Evolutionary conservation across 2,888 invertebrate species (phyloP), one percentile per base, ranked within the genome.

Genomic region (Drosophila borborema): DNA sequence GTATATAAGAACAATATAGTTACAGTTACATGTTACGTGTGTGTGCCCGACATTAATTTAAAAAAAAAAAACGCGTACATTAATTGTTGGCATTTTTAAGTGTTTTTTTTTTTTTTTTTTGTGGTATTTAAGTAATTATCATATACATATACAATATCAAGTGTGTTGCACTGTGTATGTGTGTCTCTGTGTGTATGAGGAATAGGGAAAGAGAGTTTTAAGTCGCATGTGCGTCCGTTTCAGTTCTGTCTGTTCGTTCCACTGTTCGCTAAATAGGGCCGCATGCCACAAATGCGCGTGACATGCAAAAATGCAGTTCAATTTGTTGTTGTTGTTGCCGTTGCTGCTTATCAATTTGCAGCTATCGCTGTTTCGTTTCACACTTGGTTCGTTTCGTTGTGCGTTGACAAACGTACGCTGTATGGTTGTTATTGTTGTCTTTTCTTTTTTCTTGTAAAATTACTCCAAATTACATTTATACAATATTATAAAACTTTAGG

Each of bases 401-500:
- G 86, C 81, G 68, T 62, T 65, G 53, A 62, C 62, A 59, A 72
- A 74, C 63, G 71, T 63, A 59, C 59, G 14, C 66, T 61, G 31
- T 62, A 16, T 64, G 63, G 14, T 43, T 14, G 49, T 55, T 58
- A 2, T 61, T 46, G 1, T 48, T 18, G 2, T 34, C 20, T n/a
- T 18, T 18, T 49, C 34, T 28, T n/a, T 18, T 84, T 8, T 18
- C 23, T 87, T 87, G 88, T 84, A 86, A 84, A 88, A 67, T 74
- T 73, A 61, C 75, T 72, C 86, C 74, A 86, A 88, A 84, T 77
- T 77, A 67, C 65, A 64, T 68, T 51, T 51, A 51, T 75, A 48
- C 69, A 82, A 73, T 79, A 73, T 72, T 72, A 61, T 77, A 82
- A 85, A 88, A 86, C 74, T 86, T 88, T 84, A 88, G 84, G 84